These are phyloP conservation scores for Hippopotamyrus pictus DNA, from an alignment of 2,797 vertebrate species.

Conservation along the genomic window DNA sequence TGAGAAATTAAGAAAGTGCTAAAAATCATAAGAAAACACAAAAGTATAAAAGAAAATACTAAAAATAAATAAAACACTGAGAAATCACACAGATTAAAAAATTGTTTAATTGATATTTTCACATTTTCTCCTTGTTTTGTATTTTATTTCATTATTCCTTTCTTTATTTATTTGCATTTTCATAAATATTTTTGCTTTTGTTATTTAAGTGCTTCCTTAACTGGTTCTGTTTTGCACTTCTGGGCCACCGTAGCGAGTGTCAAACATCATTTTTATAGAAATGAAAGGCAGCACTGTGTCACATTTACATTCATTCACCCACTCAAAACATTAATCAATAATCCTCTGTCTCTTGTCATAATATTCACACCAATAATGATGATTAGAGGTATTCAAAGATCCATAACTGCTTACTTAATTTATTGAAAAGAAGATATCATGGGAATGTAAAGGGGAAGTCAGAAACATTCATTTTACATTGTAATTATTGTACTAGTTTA, in stretches of 20 bases:
- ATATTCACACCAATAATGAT: neutral
- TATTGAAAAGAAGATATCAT: neutral
- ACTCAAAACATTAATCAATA: neutral
- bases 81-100: neutral
- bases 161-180: neutral
- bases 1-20: neutral
- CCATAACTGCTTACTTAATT: neutral
- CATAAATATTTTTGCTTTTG: neutral
- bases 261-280: neutral
- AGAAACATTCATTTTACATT: neutral
- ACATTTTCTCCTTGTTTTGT: neutral
- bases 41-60: neutral
- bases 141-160: neutral
- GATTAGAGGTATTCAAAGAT: neutral
- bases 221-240: neutral
- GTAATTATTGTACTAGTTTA: constrained; percentile 25
- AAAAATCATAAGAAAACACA: neutral
- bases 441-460: neutral
- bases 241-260: neutral
- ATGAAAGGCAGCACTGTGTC: neutral
- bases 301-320: constrained; percentile 3
- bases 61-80: neutral
- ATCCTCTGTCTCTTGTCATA: neutral
- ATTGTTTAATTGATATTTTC: neutral
- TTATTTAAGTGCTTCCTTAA: neutral